phyloP scores from a whole-genome alignment of 2,113 vertebrate genomes.

The Aleadryas rufinucha region DNA sequence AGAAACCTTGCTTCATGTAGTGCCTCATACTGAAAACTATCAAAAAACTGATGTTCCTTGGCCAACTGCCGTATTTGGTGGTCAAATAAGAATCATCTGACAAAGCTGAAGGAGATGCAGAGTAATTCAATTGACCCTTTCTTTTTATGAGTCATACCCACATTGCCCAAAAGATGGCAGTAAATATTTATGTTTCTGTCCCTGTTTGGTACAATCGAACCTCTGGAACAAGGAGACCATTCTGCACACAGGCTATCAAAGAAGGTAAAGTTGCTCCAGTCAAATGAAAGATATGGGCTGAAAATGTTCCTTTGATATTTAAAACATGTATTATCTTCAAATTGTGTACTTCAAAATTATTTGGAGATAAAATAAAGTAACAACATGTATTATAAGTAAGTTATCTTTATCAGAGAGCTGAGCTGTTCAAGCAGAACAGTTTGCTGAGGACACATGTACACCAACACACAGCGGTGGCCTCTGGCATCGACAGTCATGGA shows the following conservation, averaged over 20 bases:
- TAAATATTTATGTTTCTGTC: slow-evolving; percentile 31
- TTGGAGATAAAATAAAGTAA: background rate
- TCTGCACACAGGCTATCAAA: background rate
- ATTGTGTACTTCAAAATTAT: background rate
- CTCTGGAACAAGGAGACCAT: background rate
- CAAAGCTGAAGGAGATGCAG: background rate
- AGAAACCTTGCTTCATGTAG: background rate
- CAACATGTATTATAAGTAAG: background rate
- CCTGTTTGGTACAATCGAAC: background rate
- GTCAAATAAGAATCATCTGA: background rate
- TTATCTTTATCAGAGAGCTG: background rate
- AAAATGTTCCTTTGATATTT: background rate
- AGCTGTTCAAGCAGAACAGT: background rate
- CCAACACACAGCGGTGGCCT: background rate
- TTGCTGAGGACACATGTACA: background rate
- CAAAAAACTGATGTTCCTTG: accelerated
- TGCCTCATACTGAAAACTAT: background rate
- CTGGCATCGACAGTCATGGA: background rate
- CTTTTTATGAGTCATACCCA: background rate
- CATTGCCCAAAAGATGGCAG: slow-evolving; percentile 68
- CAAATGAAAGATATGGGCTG: background rate
- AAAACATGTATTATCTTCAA: background rate
- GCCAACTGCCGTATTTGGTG: background rate
- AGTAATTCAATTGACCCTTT: accelerated
- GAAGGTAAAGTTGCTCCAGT: background rate